Base-by-base conservation (phyloP, 2,888 invertebrate genomes). In the Gortyna flavago region DNA sequence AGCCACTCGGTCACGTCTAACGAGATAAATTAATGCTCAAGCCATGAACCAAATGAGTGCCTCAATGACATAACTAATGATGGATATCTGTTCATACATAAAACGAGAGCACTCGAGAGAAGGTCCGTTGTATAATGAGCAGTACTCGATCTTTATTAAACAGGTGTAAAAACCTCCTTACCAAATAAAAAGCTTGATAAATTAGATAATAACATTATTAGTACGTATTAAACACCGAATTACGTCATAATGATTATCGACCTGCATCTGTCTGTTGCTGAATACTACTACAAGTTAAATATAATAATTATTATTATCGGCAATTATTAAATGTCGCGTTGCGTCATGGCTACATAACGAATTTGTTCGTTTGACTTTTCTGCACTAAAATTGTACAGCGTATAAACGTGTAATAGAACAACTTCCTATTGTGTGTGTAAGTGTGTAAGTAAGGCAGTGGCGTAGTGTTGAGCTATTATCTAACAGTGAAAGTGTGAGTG, bases 401-500 rank as follows among this genome's bases (percentile, higher is more conserved):
- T 83, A 78, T 83, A 89, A 90, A 89, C 88, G 89, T 89, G 89
- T 91, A 91, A 91, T 93, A 93, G 92, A 92, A 89, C 93, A 87
- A 93, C 93, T 95, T 94, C 94, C 94, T 94, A 94, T 94, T 94
- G 95, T 94, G 89, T 88, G 87, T 95, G 93, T 94, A 94, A 95
- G 94, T 95, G 94, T 95, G 95, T 95, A 95, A 95, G 96, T 96
- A 95, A 95, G 96, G 93, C 96, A 95, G 93, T 93, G 91, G 94
- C 92, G 91, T 91, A 88, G 95, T 94, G 91, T 93, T 92, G 91
- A 91, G 91, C 90, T 94, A 94, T 96, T 96, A 96, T 96, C 96
- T 96, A 96, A 96, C 94, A 96, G 95, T 95, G 95, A 95, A 95
- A 96, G 95, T 95, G 94, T 94, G 94, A 93, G 93, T 94, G 95